Evolutionary conservation across 2,888 invertebrate species (phyloP), one percentile per base, ranked within the genome.

Genomic region (Punctoribates punctum): DNA sequence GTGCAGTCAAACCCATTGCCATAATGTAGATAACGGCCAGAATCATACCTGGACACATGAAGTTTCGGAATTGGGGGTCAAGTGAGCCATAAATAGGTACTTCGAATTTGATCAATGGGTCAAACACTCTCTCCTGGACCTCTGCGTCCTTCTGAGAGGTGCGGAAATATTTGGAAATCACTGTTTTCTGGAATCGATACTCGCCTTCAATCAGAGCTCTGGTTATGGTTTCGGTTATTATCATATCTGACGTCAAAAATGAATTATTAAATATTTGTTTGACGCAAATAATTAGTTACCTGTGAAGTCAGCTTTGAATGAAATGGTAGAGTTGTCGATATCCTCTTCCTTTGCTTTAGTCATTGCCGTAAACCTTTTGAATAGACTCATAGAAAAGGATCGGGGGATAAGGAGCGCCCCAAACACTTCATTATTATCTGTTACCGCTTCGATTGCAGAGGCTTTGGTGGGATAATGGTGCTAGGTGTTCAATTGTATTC

Each of bases 1-100:
- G 91, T 0, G 95, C 95, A 1, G 96, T 96, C 79, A 96, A 85
- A 0, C 95, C 96, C n/a, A 95, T 94, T 73, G 96, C 95, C 86
- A 96, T 88, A 88, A 96, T 96, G 88, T 94, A 96, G 3, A 95
- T 95, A 85, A 95, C 94, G 17, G 54, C 15, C 5, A 72, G 8
- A 1, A 75, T 54, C 23, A 75, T 6, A 3, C 73, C 73, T 17
- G 72, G 72, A 15, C 23, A 4, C 11, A 38, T 38, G 38, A 38
- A 72, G 48, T 80, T 78, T 1, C 80, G 78, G 79, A 96, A 96
- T 85, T 95, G 95, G 85, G 93, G 94, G 62, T 93, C 94, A 85
- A 89, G 2, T 15, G 54, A 42, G 0, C 77, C 77, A 42, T 67
- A 74, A 8, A 77, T 60, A 9, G 76, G 73, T 25, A 62, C 67